These are phyloP conservation scores for Cotesia congregata DNA, from an alignment of 2,888 invertebrate species.

Conservation along the genomic window DNA sequence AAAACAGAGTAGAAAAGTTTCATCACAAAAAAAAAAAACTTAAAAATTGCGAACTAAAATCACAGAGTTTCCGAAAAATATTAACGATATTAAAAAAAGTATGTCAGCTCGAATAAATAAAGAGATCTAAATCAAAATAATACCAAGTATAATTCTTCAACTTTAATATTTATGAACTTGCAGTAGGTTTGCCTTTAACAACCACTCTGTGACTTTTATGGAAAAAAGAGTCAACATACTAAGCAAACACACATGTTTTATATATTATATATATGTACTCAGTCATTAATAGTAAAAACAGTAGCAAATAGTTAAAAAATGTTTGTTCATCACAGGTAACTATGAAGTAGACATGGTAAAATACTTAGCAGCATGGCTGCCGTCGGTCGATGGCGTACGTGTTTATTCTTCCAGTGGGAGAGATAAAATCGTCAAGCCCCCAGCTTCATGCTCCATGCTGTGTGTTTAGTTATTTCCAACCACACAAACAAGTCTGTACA, in stretches of 20 bases:
- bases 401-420: constrained; percentile 46
- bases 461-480: constrained; percentile 23
- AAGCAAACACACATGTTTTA: neutral
- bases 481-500: constrained; percentile 10
- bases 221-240: neutral
- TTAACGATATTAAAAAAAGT: no score
- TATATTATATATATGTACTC: neutral
- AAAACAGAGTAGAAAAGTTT: no score
- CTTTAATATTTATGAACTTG: neutral
- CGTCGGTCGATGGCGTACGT: constrained; percentile 59
- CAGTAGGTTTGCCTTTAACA: neutral
- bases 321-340: neutral
- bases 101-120: no score
- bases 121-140: no score
- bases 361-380: constrained; percentile 54
- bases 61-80: no score
- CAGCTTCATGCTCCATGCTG: constrained; percentile 46
- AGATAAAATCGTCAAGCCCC: constrained; percentile 44
- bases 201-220: neutral
- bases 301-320: neutral
- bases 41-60: no score
- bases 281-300: neutral
- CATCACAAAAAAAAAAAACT: no score
- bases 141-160: neutral
- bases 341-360: neutral